Conservation (phyloP, 2,113 vertebrate genomes). For the Delphinus delphis region DNA sequence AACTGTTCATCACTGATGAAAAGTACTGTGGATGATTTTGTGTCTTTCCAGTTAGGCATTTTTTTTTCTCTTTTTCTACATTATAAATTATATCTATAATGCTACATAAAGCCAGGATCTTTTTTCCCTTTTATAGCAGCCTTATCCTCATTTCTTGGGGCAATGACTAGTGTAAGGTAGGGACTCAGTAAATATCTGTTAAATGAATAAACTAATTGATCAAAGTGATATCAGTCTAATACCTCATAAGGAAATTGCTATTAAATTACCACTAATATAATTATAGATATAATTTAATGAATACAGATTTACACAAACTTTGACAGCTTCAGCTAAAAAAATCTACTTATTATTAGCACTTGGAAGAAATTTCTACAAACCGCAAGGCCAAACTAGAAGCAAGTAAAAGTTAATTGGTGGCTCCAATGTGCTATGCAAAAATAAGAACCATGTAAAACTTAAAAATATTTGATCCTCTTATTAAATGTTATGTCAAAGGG, state of each 20-base stretch:
- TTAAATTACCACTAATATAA: background rate
- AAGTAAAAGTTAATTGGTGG: background rate
- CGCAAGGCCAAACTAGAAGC: background rate
- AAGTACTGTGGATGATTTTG: background rate
- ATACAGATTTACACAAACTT: background rate
- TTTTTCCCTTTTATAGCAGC: background rate
- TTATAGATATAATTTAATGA: background rate
- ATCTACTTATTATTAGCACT: background rate
- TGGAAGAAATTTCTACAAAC: background rate
- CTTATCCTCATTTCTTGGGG: background rate
- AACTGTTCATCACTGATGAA: background rate
- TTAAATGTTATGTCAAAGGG: background rate
- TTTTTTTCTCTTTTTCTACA: background rate
- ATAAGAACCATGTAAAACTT: background rate
- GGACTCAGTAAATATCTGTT: background rate
- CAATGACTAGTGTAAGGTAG: background rate
- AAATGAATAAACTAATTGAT: background rate
- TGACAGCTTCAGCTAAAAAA: background rate
- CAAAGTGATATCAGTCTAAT: background rate
- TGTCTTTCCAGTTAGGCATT: background rate
- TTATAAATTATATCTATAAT: background rate
- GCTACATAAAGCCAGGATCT: background rate
- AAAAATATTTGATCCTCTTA: background rate
- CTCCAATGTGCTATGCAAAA: background rate
- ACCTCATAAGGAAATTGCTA: background rate